These are phyloP conservation scores for Sylvia atricapilla DNA, from an alignment of 2,113 vertebrate genomes.

Conservation along the genomic window DNA sequence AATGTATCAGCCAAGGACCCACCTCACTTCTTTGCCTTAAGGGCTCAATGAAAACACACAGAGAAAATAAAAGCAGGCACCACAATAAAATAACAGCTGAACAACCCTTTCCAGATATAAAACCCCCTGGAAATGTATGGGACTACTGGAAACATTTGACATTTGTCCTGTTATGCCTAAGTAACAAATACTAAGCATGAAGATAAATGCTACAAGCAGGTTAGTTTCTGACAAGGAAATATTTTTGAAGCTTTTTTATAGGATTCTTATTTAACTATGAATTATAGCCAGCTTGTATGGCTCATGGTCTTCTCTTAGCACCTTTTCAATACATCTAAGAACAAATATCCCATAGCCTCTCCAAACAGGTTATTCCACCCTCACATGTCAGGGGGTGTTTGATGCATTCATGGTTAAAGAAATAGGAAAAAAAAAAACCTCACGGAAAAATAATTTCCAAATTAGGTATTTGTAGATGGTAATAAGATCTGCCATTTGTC, in stretches of 20 bases:
- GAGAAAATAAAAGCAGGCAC: background rate
- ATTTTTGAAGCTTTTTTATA: background rate
- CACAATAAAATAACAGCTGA: background rate
- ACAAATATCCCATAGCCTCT: background rate
- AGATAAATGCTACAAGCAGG: background rate
- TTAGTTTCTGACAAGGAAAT: background rate
- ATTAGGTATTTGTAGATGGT: background rate
- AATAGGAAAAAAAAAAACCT: background rate
- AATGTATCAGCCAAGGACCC: background rate
- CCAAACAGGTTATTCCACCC: background rate
- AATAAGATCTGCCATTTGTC: background rate
- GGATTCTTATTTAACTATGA: background rate
- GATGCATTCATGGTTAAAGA: background rate
- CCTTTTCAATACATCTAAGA: background rate
- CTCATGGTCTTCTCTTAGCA: background rate
- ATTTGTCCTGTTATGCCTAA: background rate
- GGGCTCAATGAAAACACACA: background rate
- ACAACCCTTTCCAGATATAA: background rate
- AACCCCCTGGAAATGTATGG: accelerated
- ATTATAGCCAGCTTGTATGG: background rate
- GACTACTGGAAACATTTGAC: background rate
- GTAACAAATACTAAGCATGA: background rate
- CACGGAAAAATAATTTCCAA: background rate
- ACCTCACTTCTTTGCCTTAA: background rate
- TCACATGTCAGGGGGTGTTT: background rate